Conservation (phyloP, 2,113 vertebrate species). For the Budorcas taxicolor region DNA sequence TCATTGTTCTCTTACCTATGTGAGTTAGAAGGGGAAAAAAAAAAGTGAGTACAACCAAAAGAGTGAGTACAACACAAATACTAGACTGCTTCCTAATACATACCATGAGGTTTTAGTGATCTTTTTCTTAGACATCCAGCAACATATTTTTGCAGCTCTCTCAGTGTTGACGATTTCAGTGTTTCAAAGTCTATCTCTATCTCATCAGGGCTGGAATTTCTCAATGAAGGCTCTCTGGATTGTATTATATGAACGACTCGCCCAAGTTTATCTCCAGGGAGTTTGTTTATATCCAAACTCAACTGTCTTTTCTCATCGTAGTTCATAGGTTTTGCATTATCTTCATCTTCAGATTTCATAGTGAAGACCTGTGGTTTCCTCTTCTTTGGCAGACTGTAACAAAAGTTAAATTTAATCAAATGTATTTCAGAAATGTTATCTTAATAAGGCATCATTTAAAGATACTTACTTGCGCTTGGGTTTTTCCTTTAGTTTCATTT, state of each 20-base stretch:
- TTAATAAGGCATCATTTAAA: conserved; percentile 39
- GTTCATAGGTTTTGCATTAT: conserved; percentile 80
- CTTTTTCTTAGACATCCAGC: conserved; percentile 82
- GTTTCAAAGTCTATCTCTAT: conserved; percentile 92
- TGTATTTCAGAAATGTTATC: conserved; percentile 44
- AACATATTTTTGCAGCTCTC: conserved; percentile 88
- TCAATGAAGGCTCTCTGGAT: conserved; percentile 82
- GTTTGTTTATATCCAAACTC: conserved; percentile 88
- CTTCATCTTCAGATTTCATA: conserved; percentile 76
- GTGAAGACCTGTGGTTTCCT: conserved; percentile 54
- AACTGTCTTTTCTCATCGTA: conserved; percentile 90
- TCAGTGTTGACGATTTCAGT: conserved; percentile 89
- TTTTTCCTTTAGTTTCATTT: conserved; percentile 77
- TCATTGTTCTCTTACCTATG: conserved; percentile 74
- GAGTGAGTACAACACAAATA: background rate
- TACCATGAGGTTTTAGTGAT: conserved; percentile 78
- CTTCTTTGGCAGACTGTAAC: conserved; percentile 79
- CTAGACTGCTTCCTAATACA: conserved; percentile 44
- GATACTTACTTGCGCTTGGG: conserved; percentile 80
- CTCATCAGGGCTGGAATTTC: conserved; percentile 80
- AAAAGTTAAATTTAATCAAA: conserved; percentile 41
- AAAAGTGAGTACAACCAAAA: conserved; percentile 9
- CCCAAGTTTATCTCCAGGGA: conserved; percentile 89
- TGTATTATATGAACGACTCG: conserved; percentile 88
- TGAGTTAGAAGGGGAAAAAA: conserved; percentile 32